Base-by-base conservation (phyloP, 2,113 vertebrate species). In the Pangasianodon hypophthalmus region DNA sequence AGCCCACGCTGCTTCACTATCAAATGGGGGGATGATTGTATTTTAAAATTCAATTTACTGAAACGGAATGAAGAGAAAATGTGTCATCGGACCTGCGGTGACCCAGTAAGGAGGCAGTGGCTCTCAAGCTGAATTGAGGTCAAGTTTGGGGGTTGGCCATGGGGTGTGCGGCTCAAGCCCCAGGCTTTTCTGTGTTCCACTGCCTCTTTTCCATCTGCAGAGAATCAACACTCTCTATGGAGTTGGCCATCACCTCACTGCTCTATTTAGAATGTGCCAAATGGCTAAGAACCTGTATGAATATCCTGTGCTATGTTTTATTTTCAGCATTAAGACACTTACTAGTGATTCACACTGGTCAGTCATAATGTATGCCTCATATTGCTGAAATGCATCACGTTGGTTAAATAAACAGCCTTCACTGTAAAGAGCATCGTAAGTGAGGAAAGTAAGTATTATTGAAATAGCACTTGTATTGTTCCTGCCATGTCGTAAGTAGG, bases 31-130 rank as follows among this genome's bases (percentile, higher is more conserved):
- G 50, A 88, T 85, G 92, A 92, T 90, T 91, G 87, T 91, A 92
- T 91, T 92, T 91, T 90, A 91, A 92, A 92, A 92, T 92, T 92
- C 92, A 92, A 91, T 92, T 92, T 91, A 89, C 89, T 89, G 89
- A 85, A 89, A 88, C 77, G 46, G 75, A 90, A 90, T 91, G 92
- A 91, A 91, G 88, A 89, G 90, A 91, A 90, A 91, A 91, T 84
- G 69, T 91, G 91, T 91, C 69, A 54, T 77, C 86, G 29, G 90
- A 88, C 89, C 90, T 88, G 79, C 44, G 64, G 44, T 80, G 89
- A 90, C 90, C 90, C 87, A 77, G 71, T 90, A 67, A 80, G 84
- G 13, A 85, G 87, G 90, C 75, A 46, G 84, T 77, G 87, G 60
- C 86, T 85, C 88, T 90, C 89, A 84, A 73, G 69, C 71, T 84